Percentiles rank a stretch among this genome's conserved stretches.
These are phyloP conservation scores for Caradrina clavipalpis DNA, from an alignment of 2,888 invertebrate species.

Conservation along the genomic window DNA sequence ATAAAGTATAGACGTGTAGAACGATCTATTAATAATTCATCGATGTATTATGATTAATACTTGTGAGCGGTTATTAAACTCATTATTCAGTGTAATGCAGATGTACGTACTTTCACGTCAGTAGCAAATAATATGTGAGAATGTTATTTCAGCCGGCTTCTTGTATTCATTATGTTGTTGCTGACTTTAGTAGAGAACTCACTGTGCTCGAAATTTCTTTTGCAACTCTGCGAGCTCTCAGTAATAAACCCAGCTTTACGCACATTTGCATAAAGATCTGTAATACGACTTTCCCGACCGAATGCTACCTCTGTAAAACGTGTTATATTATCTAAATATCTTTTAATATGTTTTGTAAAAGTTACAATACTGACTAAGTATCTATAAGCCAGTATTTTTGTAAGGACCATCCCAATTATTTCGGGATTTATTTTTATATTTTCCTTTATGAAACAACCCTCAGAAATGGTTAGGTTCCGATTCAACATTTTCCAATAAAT, in stretches of 20 bases:
- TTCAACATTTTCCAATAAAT: conserved; percentile 10
- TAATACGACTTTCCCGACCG: too few species aligned
- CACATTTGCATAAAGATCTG: too few species aligned
- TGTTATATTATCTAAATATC: too few species aligned
- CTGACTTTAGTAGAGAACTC: neutral
- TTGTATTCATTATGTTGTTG: conserved; percentile 1
- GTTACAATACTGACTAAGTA: too few species aligned
- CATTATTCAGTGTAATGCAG: conserved; percentile 39
- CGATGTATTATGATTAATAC: conserved; percentile 48
- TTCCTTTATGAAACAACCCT: too few species aligned
- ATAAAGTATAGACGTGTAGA: conserved; percentile 44
- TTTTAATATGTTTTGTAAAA: too few species aligned
- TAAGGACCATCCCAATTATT: too few species aligned
- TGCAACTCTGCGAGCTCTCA: neutral
- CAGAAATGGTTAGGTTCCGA: too few species aligned
- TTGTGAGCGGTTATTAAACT: conserved; percentile 55
- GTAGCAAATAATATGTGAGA: conserved; percentile 4
- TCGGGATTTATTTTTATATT: too few species aligned
- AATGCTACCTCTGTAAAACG: too few species aligned
- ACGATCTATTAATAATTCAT: conserved; percentile 70
- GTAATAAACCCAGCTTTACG: neutral
- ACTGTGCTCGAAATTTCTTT: neutral
- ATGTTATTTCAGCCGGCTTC: conserved; percentile 16
- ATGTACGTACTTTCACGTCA: conserved; percentile 53
- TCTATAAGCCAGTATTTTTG: too few species aligned